Base-by-base conservation (phyloP, 2,113 vertebrate genomes). In the Psammodynastes pulverulentus region DNA sequence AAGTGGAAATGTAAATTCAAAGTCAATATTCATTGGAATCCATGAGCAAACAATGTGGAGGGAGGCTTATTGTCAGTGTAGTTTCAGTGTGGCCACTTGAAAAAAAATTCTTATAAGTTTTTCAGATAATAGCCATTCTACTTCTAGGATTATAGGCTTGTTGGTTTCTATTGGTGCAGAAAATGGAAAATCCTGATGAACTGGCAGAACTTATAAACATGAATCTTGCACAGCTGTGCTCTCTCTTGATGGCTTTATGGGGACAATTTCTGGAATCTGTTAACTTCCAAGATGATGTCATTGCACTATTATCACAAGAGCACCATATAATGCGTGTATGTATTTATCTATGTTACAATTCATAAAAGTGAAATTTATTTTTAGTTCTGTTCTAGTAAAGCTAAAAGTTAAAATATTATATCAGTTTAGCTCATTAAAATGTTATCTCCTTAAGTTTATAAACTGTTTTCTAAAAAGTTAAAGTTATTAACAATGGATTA, bases 181-280 rank as follows among this genome's bases (percentile, higher is more conserved):
- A 98, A 97, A 98, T 98, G 72, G 98, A 99, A 96, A 99, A 98
- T 95, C 99, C 99, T 87, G 99, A 99, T 94, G 99, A 99, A 97
- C 97, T 99, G 96, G 98, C 99, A 93, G 99, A 99, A 97, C 97
- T 99, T 94, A 98, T 99, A 94, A 99, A 99, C 95, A 99, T 99
- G 99, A 99, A 99, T 96, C 98, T 99, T 95, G 99, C 99, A 48
- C 99, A 99, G 96, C 98, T 99, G 93, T 99, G 99, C 95, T 99
- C 99, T 85, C 98, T 99, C 94, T 97, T 99, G 1, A 99, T 99
- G 99, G 99, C 99, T 85, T 97, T 99, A 56, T 99, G 99, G 99
- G 99, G 99, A 26, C 98, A 99, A 92, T 99, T 99, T 97, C 97
- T 99, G 85, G 99, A 99, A 97, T 98, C 98, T 84, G 98, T 99